Percentiles rank a stretch among this genome's conserved stretches.
Conservation (phyloP, 2,113 vertebrate species). For the Pogona vitticeps region DNA sequence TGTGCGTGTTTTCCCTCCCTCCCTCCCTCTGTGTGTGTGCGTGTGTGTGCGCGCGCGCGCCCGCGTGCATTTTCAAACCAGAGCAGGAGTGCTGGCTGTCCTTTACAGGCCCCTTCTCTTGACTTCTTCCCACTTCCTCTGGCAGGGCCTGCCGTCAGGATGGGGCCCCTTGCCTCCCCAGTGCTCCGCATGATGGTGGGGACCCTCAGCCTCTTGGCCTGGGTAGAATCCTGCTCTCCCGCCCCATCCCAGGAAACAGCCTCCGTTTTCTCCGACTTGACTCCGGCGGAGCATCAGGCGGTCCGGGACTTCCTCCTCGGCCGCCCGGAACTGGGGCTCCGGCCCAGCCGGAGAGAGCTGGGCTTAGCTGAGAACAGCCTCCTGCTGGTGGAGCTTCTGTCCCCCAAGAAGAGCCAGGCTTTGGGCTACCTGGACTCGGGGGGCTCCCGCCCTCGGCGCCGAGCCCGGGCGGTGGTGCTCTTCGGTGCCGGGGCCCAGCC, state of each 20-base stretch:
- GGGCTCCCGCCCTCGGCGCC: conserved; percentile 71
- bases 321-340: conserved; percentile 77
- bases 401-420: conserved; percentile 82
- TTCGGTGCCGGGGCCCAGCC: conserved; percentile 73
- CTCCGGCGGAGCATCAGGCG: conserved; percentile 73
- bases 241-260: neutral
- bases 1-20: no score
- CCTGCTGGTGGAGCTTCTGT: conserved; percentile 86
- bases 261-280: conserved; percentile 86
- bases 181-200: rapidly evolving
- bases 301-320: conserved; percentile 79
- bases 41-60: no score
- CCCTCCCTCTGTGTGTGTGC: no score
- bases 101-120: neutral
- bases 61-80: neutral
- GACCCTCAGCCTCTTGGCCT: rapidly evolving
- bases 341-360: neutral
- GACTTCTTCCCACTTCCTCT: neutral
- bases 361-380: conserved; percentile 84
- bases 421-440: conserved; percentile 79
- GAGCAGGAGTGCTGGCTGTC: no score
- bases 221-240: rapidly evolving
- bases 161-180: neutral
- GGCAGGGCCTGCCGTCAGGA: neutral
- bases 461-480: conserved; percentile 72